Percentiles rank a stretch among this genome's conserved stretches.
Evolutionary conservation across 1,140 invertebrate genomes (phyloP).

Genomic region (Drosophila murphyi): DNA sequence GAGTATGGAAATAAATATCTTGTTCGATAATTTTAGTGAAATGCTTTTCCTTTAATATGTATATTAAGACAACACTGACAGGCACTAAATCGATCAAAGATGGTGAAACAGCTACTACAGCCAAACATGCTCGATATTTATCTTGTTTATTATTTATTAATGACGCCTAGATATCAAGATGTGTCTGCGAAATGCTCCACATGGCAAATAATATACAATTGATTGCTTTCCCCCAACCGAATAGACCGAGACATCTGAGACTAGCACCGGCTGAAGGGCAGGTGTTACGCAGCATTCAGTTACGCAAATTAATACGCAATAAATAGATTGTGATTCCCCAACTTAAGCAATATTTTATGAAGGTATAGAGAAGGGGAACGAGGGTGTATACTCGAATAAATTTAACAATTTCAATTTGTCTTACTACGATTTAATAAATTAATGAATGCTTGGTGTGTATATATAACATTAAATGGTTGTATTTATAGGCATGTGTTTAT

Average conservation of each 20-base stretch:
- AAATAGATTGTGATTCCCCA: slow-evolving; percentile 14
- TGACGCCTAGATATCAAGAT: slow-evolving; percentile 25
- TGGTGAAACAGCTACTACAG: not conserved
- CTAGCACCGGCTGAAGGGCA: not conserved
- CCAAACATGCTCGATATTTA: slow-evolving; percentile 31
- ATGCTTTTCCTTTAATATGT: not conserved
- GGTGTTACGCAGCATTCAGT: not conserved
- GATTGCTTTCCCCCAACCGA: slow-evolving; percentile 16
- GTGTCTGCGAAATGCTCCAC: slow-evolving; percentile 2
- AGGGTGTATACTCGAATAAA: too few relatives aligned
- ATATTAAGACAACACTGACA: not conserved
- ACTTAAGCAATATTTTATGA: not conserved
- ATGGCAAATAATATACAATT: slow-evolving; percentile 30
- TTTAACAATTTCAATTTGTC: too few relatives aligned
- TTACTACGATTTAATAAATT: too few relatives aligned
- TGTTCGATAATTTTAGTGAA: slow-evolving; percentile 44
- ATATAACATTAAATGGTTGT: too few relatives aligned
- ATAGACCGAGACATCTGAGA: not conserved
- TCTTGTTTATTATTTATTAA: slow-evolving; percentile 49
- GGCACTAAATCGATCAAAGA: slow-evolving; percentile 17
- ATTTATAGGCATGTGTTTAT: too few relatives aligned
- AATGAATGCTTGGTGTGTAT: too few relatives aligned
- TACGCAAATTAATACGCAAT: slow-evolving; percentile 41
- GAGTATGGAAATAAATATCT: slow-evolving; percentile 41
- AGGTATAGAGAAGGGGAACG: too few relatives aligned